phyloP scores from a whole-genome alignment of 2,113 vertebrate genomes.

The Entelurus aequoreus region DNA sequence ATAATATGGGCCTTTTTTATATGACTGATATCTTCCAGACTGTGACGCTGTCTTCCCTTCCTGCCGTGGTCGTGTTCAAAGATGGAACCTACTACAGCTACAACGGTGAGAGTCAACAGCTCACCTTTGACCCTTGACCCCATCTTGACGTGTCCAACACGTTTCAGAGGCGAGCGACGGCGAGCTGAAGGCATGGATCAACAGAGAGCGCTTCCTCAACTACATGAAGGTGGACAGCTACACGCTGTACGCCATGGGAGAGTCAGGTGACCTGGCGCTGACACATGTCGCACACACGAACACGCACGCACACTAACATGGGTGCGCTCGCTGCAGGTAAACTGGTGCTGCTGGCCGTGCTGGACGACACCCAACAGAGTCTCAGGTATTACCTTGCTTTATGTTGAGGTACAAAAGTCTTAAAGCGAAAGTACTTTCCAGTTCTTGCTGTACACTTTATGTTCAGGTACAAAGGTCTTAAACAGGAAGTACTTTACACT shows the following conservation, averaged over 20 bases:
- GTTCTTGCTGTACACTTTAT: not conserved
- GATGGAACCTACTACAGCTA: conserved; percentile 83
- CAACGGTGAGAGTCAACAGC: conserved; percentile 73
- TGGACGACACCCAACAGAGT: conserved; percentile 81
- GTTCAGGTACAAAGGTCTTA: conserved; percentile 69
- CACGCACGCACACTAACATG: not conserved
- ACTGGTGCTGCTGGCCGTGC: conserved; percentile 82
- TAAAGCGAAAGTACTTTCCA: too few relatives aligned
- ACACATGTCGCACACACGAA: not conserved
- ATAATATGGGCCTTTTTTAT: not conserved
- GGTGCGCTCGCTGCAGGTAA: conserved; percentile 71
- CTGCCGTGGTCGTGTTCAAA: conserved; percentile 89
- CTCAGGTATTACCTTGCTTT: conserved; percentile 69
- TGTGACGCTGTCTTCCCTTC: conserved; percentile 77
- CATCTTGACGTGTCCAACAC: not conserved
- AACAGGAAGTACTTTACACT: conserved; percentile 71
- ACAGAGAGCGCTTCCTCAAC: conserved; percentile 82
- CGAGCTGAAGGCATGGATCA: conserved; percentile 84
- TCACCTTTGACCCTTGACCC: not conserved
- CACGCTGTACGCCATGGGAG: conserved; percentile 86
- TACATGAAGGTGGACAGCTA: conserved; percentile 82
- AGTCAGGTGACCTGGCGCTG: conserved; percentile 73
- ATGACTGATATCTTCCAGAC: conserved; percentile 61
- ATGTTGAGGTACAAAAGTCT: conserved; percentile 5
- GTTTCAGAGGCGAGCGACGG: conserved; percentile 79